A percentile compares a stretch with the other conserved stretches of the same genome.
These are phyloP conservation scores for Wasmannia auropunctata DNA, from an alignment of 1,140 invertebrate genomes.

Conservation along the genomic window DNA sequence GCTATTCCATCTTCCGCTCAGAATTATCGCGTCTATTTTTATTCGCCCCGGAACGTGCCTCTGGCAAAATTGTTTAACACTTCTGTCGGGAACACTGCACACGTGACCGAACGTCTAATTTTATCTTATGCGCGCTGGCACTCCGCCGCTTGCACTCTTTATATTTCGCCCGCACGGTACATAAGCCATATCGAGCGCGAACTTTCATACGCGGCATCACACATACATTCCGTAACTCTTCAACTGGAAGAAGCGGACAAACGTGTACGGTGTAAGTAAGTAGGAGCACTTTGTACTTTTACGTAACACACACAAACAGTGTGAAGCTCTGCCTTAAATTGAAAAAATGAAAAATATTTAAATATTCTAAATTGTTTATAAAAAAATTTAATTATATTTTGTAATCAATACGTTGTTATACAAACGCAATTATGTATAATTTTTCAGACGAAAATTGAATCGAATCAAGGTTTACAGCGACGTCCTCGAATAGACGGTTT, in stretches of 20 bases:
- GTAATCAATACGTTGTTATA: neutral
- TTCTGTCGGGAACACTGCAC: slow-evolving; percentile 43
- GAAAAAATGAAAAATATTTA: neutral
- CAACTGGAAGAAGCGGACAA: neutral
- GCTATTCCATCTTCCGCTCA: slow-evolving; percentile 32
- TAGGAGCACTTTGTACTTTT: neutral
- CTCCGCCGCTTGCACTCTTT: slow-evolving; percentile 24
- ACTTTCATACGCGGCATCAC: neutral
- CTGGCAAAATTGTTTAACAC: slow-evolving; percentile 59
- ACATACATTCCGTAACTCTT: neutral
- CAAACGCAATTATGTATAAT: neutral
- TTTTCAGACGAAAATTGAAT: neutral
- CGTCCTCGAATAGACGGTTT: neutral
- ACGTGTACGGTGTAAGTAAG: neutral
- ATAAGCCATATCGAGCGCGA: slow-evolving; percentile 27
- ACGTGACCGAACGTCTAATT: slow-evolving; percentile 49
- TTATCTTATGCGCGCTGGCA: slow-evolving; percentile 46
- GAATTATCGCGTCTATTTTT: slow-evolving; percentile 51
- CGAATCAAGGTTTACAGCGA: neutral
- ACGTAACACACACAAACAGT: neutral
- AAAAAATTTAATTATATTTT: neutral
- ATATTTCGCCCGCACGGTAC: neutral
- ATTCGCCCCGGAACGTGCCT: slow-evolving; percentile 51
- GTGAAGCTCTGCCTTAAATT: neutral
- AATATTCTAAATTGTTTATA: neutral